Base-by-base conservation (phyloP, 1,140 invertebrate genomes). In the Drosophila chauvacae region DNA sequence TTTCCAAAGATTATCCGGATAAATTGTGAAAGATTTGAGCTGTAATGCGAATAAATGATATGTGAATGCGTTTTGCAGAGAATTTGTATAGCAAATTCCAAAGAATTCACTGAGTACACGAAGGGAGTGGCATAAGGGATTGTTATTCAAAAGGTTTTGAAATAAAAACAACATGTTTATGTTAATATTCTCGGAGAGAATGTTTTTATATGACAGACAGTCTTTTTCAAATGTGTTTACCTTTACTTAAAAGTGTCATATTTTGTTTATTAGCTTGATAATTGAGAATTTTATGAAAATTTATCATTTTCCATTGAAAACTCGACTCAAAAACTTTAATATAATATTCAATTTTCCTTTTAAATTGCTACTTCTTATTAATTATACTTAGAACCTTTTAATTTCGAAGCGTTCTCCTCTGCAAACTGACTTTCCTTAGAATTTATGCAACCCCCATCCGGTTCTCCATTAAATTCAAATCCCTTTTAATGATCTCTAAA, bases 11-110 rank as follows among this genome's bases (percentile, higher is more conserved):
- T 71, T 72, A 72, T 37, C 55, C n/a, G 1, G 2, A 23, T 18
- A 41, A 26, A 39, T 28, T 57, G 33, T 26, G 13, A 7, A 30
- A 35, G n/a, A 55, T 18, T 68, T 56, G 33, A 56, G n/a, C 6
- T 42, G 45, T 44, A 70, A 71, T 37, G 66, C 13, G 13, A 62
- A 66, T 66, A 61, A 66, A 68, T 68, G 42, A 37, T 41, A 62
- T 39, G 42, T 26, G 33, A 20, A 42, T 66, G 33, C 13, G 10
- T 7, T 60, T 33, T 42, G 18, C 14, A 41, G 14, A 20, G 28
- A 13, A 51, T 51, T 60, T 51, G 7, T 9, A 51, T 53, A 33
- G 44, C 20, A 13, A 16, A n/a, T 20, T 28, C 2, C 9, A 13
- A n/a, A 13, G 47, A 33, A 51, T 7, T 23, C 14, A 50, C 6